Evolutionary conservation across 2,888 invertebrate species (phyloP).

Genomic region (Fissipunctia ypsillon): DNA sequence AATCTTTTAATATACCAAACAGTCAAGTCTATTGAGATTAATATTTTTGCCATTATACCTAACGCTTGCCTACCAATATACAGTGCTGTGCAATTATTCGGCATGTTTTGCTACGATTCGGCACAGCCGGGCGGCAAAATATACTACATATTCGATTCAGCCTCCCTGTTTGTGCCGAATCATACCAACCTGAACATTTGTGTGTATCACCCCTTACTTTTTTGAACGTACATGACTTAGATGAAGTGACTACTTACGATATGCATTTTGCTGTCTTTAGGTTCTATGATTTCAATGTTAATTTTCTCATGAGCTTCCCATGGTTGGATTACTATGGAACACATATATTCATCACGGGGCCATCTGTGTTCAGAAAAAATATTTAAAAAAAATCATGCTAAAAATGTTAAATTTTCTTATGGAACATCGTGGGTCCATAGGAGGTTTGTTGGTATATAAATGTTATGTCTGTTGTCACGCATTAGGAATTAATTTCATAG

Average conservation of each 20-base stretch:
- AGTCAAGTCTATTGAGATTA: neutral
- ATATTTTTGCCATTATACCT: neutral
- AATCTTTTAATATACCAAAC: neutral
- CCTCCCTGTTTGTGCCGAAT: neutral
- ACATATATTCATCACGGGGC: conserved; percentile 83
- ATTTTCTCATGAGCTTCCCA: conserved; percentile 85
- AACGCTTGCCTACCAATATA: no score
- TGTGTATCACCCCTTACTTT: no score
- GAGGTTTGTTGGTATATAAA: no score
- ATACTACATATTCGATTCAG: neutral
- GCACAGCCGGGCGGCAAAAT: neutral
- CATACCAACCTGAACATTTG: no score
- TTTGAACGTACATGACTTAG: neutral
- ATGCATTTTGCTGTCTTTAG: conserved; percentile 71
- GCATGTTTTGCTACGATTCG: neutral
- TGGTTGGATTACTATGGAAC: conserved; percentile 79
- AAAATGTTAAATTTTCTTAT: no score
- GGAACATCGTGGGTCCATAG: no score
- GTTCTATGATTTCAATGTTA: conserved; percentile 65
- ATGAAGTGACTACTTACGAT: conserved; percentile 72
- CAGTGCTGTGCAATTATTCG: neutral
- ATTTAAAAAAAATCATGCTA: no score
- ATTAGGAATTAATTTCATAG: neutral
- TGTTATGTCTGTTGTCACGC: no score
- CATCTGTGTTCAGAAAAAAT: conserved; percentile 73